phyloP scores from a whole-genome alignment of 2,888 invertebrate species.

The Nomada fucata region DNA sequence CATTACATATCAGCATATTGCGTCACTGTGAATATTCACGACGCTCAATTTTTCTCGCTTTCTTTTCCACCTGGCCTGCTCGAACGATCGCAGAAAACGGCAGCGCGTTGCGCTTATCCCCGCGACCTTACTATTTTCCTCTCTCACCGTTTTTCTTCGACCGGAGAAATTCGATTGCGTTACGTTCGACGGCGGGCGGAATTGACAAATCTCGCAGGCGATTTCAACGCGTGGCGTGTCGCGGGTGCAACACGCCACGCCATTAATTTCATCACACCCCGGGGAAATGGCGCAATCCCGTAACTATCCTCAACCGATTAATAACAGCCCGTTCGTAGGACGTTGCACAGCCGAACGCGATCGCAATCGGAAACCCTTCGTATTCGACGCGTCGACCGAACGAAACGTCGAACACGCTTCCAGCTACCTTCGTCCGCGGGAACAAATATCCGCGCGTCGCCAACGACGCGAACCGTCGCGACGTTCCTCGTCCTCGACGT shows the following conservation, averaged over 20 bases:
- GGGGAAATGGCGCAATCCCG: conserved; percentile 1
- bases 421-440: too few species aligned
- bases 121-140: neutral
- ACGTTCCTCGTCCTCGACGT: neutral
- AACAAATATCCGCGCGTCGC: too few species aligned
- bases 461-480: neutral
- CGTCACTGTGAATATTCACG: conserved; percentile 33
- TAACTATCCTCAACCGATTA: neutral
- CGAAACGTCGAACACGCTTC: too few species aligned
- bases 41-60: conserved; percentile 15
- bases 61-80: neutral
- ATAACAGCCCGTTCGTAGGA: neutral
- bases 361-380: too few species aligned
- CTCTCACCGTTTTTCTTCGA: neutral
- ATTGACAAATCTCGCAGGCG: neutral
- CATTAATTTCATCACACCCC: neutral
- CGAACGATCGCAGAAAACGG: neutral
- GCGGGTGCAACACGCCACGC: neutral
- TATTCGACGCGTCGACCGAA: too few species aligned
- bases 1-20: conserved; percentile 10
- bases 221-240: conserved; percentile 20
- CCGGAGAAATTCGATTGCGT: neutral
- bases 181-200: too few species aligned
- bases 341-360: too few species aligned
- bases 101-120: neutral